Percentiles rank a stretch among this genome's conserved stretches.
phyloP scores from a whole-genome alignment of 2,113 vertebrate species.

The Apodemus sylvaticus region DNA sequence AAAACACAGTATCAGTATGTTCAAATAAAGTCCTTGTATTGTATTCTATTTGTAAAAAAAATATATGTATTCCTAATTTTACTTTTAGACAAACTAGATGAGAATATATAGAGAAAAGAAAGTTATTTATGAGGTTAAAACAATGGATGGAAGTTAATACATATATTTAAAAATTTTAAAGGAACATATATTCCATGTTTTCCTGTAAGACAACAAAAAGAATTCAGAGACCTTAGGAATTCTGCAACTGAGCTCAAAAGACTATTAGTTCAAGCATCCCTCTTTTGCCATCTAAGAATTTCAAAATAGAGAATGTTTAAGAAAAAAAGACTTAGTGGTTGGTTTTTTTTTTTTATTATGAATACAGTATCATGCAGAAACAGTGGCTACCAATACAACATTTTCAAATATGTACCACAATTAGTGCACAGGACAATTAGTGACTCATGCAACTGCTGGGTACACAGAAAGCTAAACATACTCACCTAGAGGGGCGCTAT shows the following conservation, averaged over 20 bases:
- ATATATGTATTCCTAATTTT: conserved; percentile 10
- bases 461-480: conserved; percentile 89
- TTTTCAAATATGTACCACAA: conserved; percentile 83
- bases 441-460: conserved; percentile 87
- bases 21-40: neutral
- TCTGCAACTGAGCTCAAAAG: neutral
- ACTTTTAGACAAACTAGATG: conserved; percentile 12
- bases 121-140: conserved; percentile 68
- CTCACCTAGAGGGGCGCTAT: conserved; percentile 96
- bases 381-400: conserved; percentile 60
- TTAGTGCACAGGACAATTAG: conserved; percentile 90
- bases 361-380: conserved; percentile 85
- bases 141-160: conserved; percentile 55
- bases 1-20: neutral
- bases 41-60: conserved; percentile 27
- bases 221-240: conserved; percentile 1
- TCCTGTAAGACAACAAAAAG: conserved; percentile 33
- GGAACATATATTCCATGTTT: conserved; percentile 30
- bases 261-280: conserved; percentile 67
- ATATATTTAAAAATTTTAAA: conserved; percentile 51
- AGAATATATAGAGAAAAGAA: conserved; percentile 47
- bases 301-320: conserved; percentile 47
- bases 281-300: conserved; percentile 62
- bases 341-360: conserved; percentile 62
- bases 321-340: conserved; percentile 48